A percentile compares a stretch with the other conserved stretches of the same genome.
These are phyloP conservation scores for Habroteleia sp. DNA, from an alignment of 2,888 invertebrate genomes.

Conservation along the genomic window DNA sequence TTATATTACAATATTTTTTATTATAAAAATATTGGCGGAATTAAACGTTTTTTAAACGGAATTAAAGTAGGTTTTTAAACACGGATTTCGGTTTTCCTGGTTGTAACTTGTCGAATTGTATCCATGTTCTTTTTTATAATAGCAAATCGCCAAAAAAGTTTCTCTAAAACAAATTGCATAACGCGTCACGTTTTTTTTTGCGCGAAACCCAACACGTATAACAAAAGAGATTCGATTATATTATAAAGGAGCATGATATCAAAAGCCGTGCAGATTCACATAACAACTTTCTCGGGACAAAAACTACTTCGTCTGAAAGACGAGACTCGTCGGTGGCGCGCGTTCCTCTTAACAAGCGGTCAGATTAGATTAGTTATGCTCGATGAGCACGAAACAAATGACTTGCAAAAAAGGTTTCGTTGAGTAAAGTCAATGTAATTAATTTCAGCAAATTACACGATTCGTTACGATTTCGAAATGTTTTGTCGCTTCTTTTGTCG, in stretches of 20 bases:
- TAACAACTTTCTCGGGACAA: slow-evolving; percentile 28
- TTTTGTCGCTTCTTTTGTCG: not conserved
- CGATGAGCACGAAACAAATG: slow-evolving; percentile 59
- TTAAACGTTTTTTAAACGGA: too few species aligned
- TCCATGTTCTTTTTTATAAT: too few species aligned
- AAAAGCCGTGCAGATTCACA: slow-evolving; percentile 30
- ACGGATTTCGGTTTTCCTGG: too few species aligned
- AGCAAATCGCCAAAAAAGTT: too few species aligned
- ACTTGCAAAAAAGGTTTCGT: slow-evolving; percentile 37
- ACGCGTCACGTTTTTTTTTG: not conserved
- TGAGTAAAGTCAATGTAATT: slow-evolving; percentile 16
- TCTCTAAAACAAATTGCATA: slow-evolving; percentile 7
- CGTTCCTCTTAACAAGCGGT: slow-evolving; percentile 49
- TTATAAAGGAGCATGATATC: slow-evolving; percentile 20
- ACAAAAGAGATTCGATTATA: slow-evolving; percentile 18
- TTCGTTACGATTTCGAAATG: slow-evolving; percentile 15
- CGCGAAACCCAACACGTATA: slow-evolving; percentile 12
- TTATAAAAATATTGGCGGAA: too few species aligned
- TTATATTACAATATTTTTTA: too few species aligned
- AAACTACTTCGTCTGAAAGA: slow-evolving; percentile 43
- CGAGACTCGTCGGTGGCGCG: slow-evolving; percentile 34
- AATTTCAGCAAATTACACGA: slow-evolving; percentile 16
- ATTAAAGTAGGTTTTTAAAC: too few species aligned
- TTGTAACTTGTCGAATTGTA: too few species aligned
- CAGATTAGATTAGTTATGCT: slow-evolving; percentile 58